These are phyloP conservation scores for Rutpela maculata DNA, from an alignment of 2,888 invertebrate genomes.

Conservation along the genomic window DNA sequence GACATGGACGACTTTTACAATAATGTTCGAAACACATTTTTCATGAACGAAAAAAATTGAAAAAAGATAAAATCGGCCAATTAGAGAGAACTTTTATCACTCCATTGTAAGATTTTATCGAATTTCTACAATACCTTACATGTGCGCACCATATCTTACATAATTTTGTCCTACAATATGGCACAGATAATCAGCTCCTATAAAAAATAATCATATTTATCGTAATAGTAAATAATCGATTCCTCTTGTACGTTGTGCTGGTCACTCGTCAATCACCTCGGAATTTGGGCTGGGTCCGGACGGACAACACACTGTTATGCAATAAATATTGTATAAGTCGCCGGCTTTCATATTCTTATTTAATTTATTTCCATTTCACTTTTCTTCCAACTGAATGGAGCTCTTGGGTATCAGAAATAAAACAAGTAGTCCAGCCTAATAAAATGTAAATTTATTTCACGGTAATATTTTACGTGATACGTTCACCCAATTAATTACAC, in stretches of 20 bases:
- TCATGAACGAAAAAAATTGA: no score
- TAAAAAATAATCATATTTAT: not conserved
- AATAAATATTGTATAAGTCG: constrained; percentile 54
- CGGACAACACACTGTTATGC: constrained; percentile 44
- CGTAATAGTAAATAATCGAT: not conserved
- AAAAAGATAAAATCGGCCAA: no score
- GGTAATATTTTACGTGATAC: not conserved
- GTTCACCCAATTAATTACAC: not conserved
- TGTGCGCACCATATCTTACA: not conserved
- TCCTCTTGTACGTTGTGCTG: not conserved
- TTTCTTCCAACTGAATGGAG: constrained; percentile 64
- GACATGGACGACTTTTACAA: no score
- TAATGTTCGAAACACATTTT: no score
- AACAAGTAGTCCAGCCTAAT: not conserved
- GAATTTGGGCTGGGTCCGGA: constrained; percentile 46
- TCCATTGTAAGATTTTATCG: no score
- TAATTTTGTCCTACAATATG: not conserved
- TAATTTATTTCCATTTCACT: constrained; percentile 56
- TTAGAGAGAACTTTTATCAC: no score
- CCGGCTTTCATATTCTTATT: constrained; percentile 53
- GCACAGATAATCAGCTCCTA: not conserved
- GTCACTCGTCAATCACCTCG: constrained; percentile 32
- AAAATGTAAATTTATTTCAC: constrained; percentile 2
- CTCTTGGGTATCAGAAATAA: constrained; percentile 1
- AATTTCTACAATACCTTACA: no score